Base-by-base conservation (phyloP, 2,797 vertebrate genomes). In the Lutjanus campechanus region DNA sequence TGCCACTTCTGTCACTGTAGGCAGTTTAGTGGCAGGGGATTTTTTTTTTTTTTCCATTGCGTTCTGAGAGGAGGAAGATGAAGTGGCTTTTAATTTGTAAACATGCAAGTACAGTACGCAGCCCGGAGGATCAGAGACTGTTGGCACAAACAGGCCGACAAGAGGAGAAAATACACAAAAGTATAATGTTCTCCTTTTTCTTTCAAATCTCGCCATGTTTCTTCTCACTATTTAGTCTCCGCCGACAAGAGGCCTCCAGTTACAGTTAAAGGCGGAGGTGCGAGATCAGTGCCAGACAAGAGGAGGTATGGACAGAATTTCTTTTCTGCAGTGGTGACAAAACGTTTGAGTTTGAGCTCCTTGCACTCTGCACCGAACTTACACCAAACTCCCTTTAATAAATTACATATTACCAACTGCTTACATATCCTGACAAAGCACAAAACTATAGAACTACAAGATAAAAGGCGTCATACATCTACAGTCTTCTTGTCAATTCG, bases 1-100 rank as follows among this genome's bases (percentile, higher is more conserved):
- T 63, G 56, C 50, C 41, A 58, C 70, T 69, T 66, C 46, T 73
- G 71, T 73, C 71, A 65, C 75, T 58, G 15, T 7, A 41, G 68
- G 65, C 63, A 47, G 67, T 55, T 67, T 46, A 29, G 43, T 46
- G 53, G 50, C 29, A 44, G 55, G 16, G n/a, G 40, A 67, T 36
- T 41, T n/a, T 20, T 61, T 55, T 46, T 17, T 50, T 40, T 17
- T n/a, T 12, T 11, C 36, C 29, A 10, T 61, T 44, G 12, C 13
- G 6, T 41, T 70, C 68, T 3, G 46, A 51, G 69, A 17, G 17
- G 25, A 73, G 44, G 50, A 44, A 64, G 15, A 75, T 41, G 7
- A n/a, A 60, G 47, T 9, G 13, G 51, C 15, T 1, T 76, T 61
- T 64, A 3, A 74, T 77, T 73, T 68, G 76, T 44, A 13, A 78